These are phyloP conservation scores for Melikaiella ostensackeni DNA, from an alignment of 2,888 invertebrate species.

Conservation along the genomic window DNA sequence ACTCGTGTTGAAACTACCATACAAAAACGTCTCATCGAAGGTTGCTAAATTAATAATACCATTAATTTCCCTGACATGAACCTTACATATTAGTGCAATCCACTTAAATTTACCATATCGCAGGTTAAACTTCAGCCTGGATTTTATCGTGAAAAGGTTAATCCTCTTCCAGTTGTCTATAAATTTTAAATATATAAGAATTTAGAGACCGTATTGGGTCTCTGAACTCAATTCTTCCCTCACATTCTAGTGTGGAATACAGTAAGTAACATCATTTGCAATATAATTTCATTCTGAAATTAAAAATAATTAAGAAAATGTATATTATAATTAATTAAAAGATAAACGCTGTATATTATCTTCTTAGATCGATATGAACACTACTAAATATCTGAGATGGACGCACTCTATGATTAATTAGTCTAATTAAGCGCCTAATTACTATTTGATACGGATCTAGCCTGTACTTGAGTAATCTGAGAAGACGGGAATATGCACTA, in stretches of 20 bases:
- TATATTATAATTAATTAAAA: not conserved
- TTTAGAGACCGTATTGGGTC: not conserved
- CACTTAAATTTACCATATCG: not conserved
- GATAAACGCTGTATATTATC: not conserved
- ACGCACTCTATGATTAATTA: constrained; percentile 25
- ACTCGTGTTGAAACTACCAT: not conserved
- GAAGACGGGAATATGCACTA: constrained; percentile 9
- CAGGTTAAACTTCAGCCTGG: not conserved
- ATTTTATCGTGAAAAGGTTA: constrained; percentile 25
- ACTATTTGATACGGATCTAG: constrained; percentile 35
- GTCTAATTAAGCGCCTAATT: constrained; percentile 30
- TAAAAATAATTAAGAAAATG: not conserved
- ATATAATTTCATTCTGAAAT: not conserved
- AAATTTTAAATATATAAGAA: not conserved
- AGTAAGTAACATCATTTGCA: not conserved
- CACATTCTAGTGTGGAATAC: not conserved
- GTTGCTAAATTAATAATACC: constrained; percentile 26
- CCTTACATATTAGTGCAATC: constrained; percentile 18
- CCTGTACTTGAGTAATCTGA: constrained; percentile 35
- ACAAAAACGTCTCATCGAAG: constrained; percentile 4
- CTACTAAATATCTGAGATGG: constrained; percentile 1
- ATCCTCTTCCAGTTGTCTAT: constrained; percentile 19
- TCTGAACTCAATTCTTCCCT: not conserved
- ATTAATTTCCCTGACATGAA: constrained; percentile 26
- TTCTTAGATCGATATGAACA: not conserved